Evolutionary conservation across 2,797 vertebrate genomes (phyloP).

Genomic region (Danionella dracula): DNA sequence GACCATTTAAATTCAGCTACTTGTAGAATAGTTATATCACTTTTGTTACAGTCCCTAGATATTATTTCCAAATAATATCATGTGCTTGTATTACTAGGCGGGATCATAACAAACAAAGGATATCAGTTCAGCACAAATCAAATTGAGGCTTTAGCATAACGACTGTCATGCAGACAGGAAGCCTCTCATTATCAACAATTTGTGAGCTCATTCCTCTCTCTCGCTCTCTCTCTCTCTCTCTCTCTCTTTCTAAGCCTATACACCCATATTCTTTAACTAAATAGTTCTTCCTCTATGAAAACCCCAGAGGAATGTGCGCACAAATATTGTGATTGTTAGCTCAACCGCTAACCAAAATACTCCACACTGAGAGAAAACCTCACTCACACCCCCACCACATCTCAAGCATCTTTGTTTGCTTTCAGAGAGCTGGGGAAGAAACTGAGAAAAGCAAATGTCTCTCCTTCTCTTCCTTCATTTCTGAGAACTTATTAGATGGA

Average conservation of each 20-base stretch:
- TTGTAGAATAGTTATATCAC: too few relatives aligned
- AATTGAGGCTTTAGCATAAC: conserved; percentile 1
- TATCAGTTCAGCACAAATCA: neutral
- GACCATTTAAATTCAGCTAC: too few relatives aligned
- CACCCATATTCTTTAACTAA: conserved; percentile 13
- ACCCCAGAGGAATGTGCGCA: conserved; percentile 46
- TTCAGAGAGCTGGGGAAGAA: conserved; percentile 38
- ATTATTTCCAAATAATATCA: neutral
- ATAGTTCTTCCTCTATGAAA: conserved; percentile 52
- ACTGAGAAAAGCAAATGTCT: conserved; percentile 34
- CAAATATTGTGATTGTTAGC: conserved; percentile 64
- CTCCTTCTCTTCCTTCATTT: conserved; percentile 30
- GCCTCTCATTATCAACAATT: conserved; percentile 22
- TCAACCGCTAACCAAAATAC: conserved; percentile 63
- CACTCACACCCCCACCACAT: conserved; percentile 34
- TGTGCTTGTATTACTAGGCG: neutral
- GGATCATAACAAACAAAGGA: conserved; percentile 7
- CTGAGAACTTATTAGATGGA: conserved; percentile 37
- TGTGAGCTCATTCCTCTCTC: conserved; percentile 19
- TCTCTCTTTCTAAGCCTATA: conserved; percentile 42
- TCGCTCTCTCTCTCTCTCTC: conserved; percentile 1
- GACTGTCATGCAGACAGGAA: conserved; percentile 28
- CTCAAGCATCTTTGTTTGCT: conserved; percentile 42
- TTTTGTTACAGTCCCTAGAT: too few relatives aligned
- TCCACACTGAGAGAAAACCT: conserved; percentile 25